Conservation (phyloP, 2,888 invertebrate species). For the Chrysomela aeneicollis region DNA sequence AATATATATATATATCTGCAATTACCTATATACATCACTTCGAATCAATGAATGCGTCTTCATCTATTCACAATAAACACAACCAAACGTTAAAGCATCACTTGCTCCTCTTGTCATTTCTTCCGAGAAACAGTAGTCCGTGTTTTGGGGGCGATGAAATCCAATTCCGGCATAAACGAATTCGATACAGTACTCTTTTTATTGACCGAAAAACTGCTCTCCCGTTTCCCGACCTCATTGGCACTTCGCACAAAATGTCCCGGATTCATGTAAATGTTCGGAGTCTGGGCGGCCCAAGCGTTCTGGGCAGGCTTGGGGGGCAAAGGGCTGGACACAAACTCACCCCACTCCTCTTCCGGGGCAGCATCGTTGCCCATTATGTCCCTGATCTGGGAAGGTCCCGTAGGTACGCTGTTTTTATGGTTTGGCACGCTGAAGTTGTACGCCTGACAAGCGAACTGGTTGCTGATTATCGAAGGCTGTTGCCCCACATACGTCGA, state of each 20-base stretch:
- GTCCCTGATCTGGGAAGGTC: not conserved
- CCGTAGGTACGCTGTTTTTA: slow-evolving; percentile 17
- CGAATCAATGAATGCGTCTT: not conserved
- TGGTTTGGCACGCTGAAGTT: slow-evolving; percentile 19
- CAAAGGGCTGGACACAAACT: slow-evolving; percentile 65
- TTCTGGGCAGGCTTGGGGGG: slow-evolving; percentile 23
- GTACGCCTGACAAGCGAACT: slow-evolving; percentile 48
- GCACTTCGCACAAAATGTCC: slow-evolving; percentile 47
- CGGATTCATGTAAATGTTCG: slow-evolving; percentile 57
- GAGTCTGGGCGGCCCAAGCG: slow-evolving; percentile 20
- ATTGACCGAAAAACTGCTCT: slow-evolving; percentile 19
- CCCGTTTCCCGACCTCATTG: slow-evolving; percentile 8
- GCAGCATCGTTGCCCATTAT: slow-evolving; percentile 9
- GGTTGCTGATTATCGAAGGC: slow-evolving; percentile 56
- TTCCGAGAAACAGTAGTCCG: slow-evolving; percentile 50
- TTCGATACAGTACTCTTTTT: slow-evolving; percentile 53
- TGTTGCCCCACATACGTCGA: slow-evolving; percentile 30
- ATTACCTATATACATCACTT: not conserved
- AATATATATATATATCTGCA: not conserved
- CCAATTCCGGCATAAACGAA: slow-evolving; percentile 66
- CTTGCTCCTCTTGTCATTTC: slow-evolving; percentile 61
- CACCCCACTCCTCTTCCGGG: slow-evolving; percentile 65
- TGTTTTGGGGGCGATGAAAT: slow-evolving; percentile 64
- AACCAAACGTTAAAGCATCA: slow-evolving; percentile 54
- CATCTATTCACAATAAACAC: slow-evolving; percentile 28